Percentiles rank a stretch among this genome's conserved stretches.
These are phyloP conservation scores for Trachymyrmex septentrionalis DNA, from an alignment of 1,140 invertebrate genomes.

Conservation along the genomic window DNA sequence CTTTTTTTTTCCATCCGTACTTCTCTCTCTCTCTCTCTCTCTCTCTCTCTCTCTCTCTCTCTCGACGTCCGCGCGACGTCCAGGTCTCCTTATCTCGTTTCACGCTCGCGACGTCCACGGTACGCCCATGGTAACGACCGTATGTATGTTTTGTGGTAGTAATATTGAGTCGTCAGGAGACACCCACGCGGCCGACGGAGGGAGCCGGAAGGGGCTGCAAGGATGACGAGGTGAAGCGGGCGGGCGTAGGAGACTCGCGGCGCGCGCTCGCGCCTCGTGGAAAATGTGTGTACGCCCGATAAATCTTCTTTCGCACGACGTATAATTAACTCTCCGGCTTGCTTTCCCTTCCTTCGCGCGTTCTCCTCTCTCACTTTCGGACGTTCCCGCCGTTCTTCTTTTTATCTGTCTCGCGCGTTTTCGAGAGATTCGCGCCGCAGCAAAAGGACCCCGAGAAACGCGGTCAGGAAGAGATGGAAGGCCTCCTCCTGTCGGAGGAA, in stretches of 20 bases:
- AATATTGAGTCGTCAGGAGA: conserved; percentile 75
- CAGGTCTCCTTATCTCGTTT: conserved; percentile 49
- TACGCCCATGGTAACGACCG: conserved; percentile 49
- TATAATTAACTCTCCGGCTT: conserved; percentile 67
- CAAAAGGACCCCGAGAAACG: not conserved
- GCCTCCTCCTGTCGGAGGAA: not conserved
- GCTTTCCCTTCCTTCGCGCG: not conserved
- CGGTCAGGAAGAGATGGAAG: not conserved
- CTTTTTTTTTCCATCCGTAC: conserved; percentile 26
- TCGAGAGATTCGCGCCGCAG: conserved; percentile 25
- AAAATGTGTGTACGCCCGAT: conserved; percentile 70
- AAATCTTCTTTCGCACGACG: conserved; percentile 77
- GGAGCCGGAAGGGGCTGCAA: conserved; percentile 44
- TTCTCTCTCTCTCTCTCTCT: no score
- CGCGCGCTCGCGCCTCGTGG: conserved; percentile 44
- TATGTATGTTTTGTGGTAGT: conserved; percentile 51
- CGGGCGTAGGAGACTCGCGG: conserved; percentile 66
- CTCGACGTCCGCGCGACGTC: conserved; percentile 26
- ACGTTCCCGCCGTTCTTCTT: conserved; percentile 3
- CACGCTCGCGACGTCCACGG: conserved; percentile 25
- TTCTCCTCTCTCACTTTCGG: conserved; percentile 33
- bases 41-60: no score
- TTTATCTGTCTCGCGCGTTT: conserved; percentile 27
- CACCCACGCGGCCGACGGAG: conserved; percentile 62
- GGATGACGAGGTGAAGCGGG: conserved; percentile 14